These are phyloP conservation scores for Diachrysia chrysitis DNA, from an alignment of 2,888 invertebrate species.

Conservation along the genomic window DNA sequence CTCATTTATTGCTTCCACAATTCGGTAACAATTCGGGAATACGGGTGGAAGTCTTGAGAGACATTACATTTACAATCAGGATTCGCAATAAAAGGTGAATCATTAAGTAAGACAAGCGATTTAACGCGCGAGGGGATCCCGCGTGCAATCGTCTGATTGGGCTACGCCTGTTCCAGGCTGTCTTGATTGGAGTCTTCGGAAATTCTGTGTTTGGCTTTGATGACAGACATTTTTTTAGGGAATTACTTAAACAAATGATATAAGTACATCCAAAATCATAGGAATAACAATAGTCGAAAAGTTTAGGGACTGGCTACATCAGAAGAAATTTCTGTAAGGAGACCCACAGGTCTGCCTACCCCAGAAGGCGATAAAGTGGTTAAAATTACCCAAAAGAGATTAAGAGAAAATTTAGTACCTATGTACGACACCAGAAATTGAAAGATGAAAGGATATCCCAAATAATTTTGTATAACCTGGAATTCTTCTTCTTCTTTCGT, in stretches of 20 bases:
- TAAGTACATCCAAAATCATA: too few species aligned
- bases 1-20: constrained; percentile 37
- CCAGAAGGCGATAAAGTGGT: too few species aligned
- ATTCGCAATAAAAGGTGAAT: constrained; percentile 51
- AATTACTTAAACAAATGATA: not conserved
- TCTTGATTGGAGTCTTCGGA: not conserved
- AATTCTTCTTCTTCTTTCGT: too few species aligned
- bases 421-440: too few species aligned
- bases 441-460: too few species aligned
- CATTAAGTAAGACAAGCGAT: constrained; percentile 57
- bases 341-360: too few species aligned
- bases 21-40: constrained; percentile 22
- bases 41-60: constrained; percentile 35
- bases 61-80: constrained; percentile 39
- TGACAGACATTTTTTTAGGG: not conserved
- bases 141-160: constrained; percentile 47
- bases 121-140: constrained; percentile 41
- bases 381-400: too few species aligned
- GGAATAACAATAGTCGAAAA: too few species aligned
- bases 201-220: not conserved
- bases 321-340: too few species aligned
- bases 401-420: too few species aligned
- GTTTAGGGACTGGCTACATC: too few species aligned
- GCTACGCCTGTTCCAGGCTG: constrained; percentile 19
- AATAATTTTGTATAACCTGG: too few species aligned